Evolutionary conservation across 2,888 invertebrate genomes (phyloP).

Genomic region (Agriopis marginaria): DNA sequence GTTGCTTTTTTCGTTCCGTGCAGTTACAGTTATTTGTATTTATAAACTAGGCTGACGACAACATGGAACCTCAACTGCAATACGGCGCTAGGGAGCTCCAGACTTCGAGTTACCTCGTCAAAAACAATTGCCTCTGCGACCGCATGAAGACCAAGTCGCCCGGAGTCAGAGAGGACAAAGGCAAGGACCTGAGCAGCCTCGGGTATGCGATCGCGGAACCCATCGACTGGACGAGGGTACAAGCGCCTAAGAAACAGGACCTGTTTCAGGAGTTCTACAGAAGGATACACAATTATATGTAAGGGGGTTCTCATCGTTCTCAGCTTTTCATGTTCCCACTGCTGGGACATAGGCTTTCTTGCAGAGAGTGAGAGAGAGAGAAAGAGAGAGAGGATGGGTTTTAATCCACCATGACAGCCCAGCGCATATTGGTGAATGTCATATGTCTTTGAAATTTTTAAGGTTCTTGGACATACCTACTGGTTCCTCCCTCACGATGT

Average conservation of each 20-base stretch:
- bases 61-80: conserved; percentile 59
- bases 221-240: conserved; percentile 88
- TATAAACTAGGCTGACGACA: conserved; percentile 54
- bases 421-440: too few species aligned
- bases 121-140: conserved; percentile 19
- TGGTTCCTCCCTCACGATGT: too few species aligned
- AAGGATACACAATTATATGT: conserved; percentile 89
- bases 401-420: too few species aligned
- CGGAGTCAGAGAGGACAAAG: conserved; percentile 62
- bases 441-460: too few species aligned
- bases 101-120: conserved; percentile 45
- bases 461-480: too few species aligned
- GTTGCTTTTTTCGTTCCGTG: too few species aligned
- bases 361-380: too few species aligned
- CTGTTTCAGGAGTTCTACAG: conserved; percentile 88
- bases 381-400: too few species aligned
- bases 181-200: conserved; percentile 82
- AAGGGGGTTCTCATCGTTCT: conserved; percentile 31
- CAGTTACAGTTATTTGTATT: background rate
- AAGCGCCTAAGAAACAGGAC: conserved; percentile 89
- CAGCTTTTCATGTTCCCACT: too few species aligned
- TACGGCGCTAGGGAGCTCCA: conserved; percentile 55
- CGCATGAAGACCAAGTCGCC: conserved; percentile 51
- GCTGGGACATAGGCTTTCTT: too few species aligned
- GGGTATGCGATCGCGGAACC: conserved; percentile 86